Conservation (phyloP, 2,888 invertebrate genomes). For the Napeogenes inachia region DNA sequence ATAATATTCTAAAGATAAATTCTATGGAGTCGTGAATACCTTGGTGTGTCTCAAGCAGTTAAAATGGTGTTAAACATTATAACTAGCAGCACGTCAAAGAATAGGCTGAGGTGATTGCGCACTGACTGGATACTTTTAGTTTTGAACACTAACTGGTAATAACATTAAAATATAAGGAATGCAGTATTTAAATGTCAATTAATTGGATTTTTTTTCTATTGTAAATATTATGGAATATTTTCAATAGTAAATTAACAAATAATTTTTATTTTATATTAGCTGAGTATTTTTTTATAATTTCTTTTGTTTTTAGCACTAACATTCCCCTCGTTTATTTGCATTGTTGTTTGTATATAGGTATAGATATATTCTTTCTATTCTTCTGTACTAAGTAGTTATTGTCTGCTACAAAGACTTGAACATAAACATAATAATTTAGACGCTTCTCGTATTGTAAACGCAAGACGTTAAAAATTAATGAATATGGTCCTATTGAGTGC, state of each 20-base stretch:
- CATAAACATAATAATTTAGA: constrained; percentile 29
- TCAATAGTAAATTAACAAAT: no score
- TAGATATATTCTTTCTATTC: background rate
- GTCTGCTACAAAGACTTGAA: constrained; percentile 23
- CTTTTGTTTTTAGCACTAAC: no score
- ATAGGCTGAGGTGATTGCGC: constrained; percentile 20
- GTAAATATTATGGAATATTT: no score
- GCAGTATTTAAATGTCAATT: background rate
- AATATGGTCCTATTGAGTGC: constrained; percentile 13
- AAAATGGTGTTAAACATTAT: constrained; percentile 41
- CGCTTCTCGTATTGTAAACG: constrained; percentile 29
- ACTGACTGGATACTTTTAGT: background rate
- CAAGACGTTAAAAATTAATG: constrained; percentile 22
- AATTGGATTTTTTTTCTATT: no score
- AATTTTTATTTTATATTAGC: no score
- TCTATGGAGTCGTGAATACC: constrained; percentile 9
- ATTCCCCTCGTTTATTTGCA: no score
- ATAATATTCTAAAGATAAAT: background rate
- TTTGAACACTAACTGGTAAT: background rate
- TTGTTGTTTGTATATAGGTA: no score
- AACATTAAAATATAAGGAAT: background rate
- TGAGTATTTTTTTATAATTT: no score
- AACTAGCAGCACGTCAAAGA: constrained; percentile 38
- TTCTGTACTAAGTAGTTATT: constrained; percentile 30
- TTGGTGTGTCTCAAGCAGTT: constrained; percentile 36